A percentile compares a stretch with the other conserved stretches of the same genome.
These are phyloP conservation scores for Erebia epiphron DNA, from an alignment of 2,888 invertebrate genomes.

Conservation along the genomic window DNA sequence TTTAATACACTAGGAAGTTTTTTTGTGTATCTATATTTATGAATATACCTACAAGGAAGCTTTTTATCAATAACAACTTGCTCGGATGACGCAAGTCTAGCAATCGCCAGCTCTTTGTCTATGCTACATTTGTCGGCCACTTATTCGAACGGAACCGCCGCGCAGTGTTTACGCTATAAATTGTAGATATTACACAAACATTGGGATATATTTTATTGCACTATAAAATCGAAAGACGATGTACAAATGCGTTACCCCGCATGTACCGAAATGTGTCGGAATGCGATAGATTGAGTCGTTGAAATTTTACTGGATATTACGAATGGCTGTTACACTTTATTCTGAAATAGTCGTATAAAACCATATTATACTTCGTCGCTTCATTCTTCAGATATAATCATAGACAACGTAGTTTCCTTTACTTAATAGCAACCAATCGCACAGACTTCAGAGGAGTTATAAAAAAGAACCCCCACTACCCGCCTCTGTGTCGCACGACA, in stretches of 20 bases:
- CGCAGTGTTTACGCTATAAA: constrained; percentile 72
- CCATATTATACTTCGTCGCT: too few relatives aligned
- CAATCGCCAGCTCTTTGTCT: constrained; percentile 16
- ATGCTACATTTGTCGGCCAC: constrained; percentile 40
- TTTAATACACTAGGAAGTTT: not conserved
- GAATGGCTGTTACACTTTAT: not conserved
- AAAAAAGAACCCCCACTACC: too few relatives aligned
- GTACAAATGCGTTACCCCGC: constrained; percentile 52
- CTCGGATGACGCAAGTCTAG: not conserved
- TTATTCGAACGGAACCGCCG: constrained; percentile 44
- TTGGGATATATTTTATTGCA: constrained; percentile 72
- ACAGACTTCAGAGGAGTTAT: too few relatives aligned
- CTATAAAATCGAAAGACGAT: constrained; percentile 68
- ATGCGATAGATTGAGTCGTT: constrained; percentile 40
- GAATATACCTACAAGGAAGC: not conserved
- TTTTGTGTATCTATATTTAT: not conserved
- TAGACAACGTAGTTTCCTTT: too few relatives aligned
- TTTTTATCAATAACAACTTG: not conserved
- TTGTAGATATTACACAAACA: constrained; percentile 73
- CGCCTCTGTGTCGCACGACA: too few relatives aligned
- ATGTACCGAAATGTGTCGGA: constrained; percentile 44
- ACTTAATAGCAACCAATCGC: too few relatives aligned
- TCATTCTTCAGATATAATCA: too few relatives aligned
- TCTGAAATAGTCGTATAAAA: not conserved
- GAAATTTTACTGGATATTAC: constrained; percentile 8